phyloP scores from a whole-genome alignment of 2,888 invertebrate species.

The Lymantria dispar region DNA sequence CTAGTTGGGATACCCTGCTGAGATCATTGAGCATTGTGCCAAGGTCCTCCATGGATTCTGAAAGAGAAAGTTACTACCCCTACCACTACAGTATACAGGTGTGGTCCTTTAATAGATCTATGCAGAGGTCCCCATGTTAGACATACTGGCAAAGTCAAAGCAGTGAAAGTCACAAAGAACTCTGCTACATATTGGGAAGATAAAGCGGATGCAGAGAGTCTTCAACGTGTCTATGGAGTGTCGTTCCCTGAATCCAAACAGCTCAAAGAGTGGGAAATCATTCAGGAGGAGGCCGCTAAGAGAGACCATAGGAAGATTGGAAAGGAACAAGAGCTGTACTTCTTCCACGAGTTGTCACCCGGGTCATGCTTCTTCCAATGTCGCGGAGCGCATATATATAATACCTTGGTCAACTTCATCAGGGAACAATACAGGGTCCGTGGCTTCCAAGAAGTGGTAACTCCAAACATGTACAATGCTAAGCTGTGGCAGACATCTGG shows the following conservation, averaged over 20 bases:
- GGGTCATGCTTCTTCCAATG: constrained; percentile 99
- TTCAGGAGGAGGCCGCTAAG: constrained; percentile 98
- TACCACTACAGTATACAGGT: constrained; percentile 96
- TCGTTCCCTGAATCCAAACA: constrained; percentile 98
- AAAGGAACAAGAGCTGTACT: constrained; percentile 97
- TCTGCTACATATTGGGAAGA: constrained; percentile 98
- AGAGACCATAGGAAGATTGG: constrained; percentile 98
- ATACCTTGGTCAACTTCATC: constrained; percentile 94
- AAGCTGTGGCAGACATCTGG: constrained; percentile 99
- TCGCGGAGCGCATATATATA: constrained; percentile 97
- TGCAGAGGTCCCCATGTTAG: constrained; percentile 98
- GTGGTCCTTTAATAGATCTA: constrained; percentile 96
- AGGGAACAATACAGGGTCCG: constrained; percentile 91
- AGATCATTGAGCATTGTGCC: no score
- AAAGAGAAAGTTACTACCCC: constrained; percentile 96
- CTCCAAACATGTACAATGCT: constrained; percentile 97
- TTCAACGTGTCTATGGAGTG: constrained; percentile 98
- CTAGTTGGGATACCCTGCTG: no score
- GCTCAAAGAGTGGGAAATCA: constrained; percentile 97
- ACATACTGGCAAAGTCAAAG: constrained; percentile 98
- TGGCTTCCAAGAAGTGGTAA: constrained; percentile 96
- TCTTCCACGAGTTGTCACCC: constrained; percentile 99
- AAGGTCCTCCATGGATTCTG: no score
- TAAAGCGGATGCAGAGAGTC: constrained; percentile 94
- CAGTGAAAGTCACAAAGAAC: constrained; percentile 95